Evolutionary conservation across 92 coral and sea anemone species (phyloP).

Genomic region (Epizoanthus illoricatus): DNA sequence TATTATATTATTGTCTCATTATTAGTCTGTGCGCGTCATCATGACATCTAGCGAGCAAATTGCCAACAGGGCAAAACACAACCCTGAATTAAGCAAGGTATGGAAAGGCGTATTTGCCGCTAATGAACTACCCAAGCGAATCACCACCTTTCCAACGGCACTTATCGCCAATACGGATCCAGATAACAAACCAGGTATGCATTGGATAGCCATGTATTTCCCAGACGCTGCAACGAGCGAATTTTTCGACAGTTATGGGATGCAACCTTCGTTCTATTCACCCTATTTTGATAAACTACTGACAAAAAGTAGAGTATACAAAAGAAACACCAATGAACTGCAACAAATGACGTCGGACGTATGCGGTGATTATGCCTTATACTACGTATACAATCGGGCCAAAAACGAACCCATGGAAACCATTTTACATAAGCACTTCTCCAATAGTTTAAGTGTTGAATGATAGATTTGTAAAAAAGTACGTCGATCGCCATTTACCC

Average conservation of each 20-base stretch:
- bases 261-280: slow-evolving; percentile 18
- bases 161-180: slow-evolving; percentile 49
- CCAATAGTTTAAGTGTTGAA: too few species aligned
- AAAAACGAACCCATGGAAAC: too few species aligned
- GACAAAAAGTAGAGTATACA: background rate
- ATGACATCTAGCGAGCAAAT: background rate
- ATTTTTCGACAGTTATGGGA: slow-evolving; percentile 53
- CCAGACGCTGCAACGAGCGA: slow-evolving; percentile 15
- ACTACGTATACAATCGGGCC: slow-evolving; percentile 37
- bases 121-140: background rate
- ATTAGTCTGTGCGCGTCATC: too few species aligned
- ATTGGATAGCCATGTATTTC: slow-evolving; percentile 51
- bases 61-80: background rate
- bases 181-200: slow-evolving; percentile 43
- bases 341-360: slow-evolving; percentile 35
- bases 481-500: too few species aligned
- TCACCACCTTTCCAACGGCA: slow-evolving; percentile 10
- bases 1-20: too few species aligned
- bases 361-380: slow-evolving; percentile 42
- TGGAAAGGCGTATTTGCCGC: background rate
- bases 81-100: background rate
- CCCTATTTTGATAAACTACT: background rate
- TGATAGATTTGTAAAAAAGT: too few species aligned
- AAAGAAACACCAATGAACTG: slow-evolving; percentile 9
- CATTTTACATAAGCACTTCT: too few species aligned